Percentiles rank a stretch among this genome's conserved stretches.
These are phyloP conservation scores for Turritopsis dohrnii DNA, from an alignment of 30 jellyfish, hydroid and myxozoan species.

Conservation along the genomic window DNA sequence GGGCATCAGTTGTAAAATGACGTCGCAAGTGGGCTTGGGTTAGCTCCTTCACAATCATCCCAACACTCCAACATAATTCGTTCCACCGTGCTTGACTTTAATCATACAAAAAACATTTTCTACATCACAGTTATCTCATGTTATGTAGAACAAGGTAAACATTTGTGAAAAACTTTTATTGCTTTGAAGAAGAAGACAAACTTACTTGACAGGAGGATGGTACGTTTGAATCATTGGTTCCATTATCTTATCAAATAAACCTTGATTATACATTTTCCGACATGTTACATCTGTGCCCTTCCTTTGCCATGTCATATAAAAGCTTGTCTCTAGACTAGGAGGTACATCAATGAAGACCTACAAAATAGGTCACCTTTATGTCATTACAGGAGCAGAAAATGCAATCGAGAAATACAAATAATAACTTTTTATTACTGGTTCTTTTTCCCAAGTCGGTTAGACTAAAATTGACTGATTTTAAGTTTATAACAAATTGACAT, in stretches of 20 bases:
- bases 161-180: too few species aligned
- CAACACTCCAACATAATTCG: conserved; percentile 71
- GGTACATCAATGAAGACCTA: conserved; percentile 49
- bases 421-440: too few species aligned
- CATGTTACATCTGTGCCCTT: conserved; percentile 56
- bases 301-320: conserved; percentile 64
- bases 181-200: too few species aligned
- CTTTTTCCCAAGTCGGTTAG: too few species aligned
- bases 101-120: neutral
- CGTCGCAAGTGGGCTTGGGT: conserved; percentile 80
- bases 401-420: too few species aligned
- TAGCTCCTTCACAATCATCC: conserved; percentile 61
- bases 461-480: too few species aligned
- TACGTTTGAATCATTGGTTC: conserved; percentile 52
- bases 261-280: conserved; percentile 53
- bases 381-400: neutral
- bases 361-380: neutral
- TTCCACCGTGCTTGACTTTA: conserved; percentile 91
- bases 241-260: conserved; percentile 48
- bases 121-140: too few species aligned
- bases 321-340: conserved; percentile 26
- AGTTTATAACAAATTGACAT: too few species aligned
- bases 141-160: too few species aligned
- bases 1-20: conserved; percentile 50
- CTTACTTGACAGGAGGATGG: conserved; percentile 48